phyloP scores from a whole-genome alignment of 30 jellyfish, hydroid and myxozoan genomes.

The Aurelia coerulea region DNA sequence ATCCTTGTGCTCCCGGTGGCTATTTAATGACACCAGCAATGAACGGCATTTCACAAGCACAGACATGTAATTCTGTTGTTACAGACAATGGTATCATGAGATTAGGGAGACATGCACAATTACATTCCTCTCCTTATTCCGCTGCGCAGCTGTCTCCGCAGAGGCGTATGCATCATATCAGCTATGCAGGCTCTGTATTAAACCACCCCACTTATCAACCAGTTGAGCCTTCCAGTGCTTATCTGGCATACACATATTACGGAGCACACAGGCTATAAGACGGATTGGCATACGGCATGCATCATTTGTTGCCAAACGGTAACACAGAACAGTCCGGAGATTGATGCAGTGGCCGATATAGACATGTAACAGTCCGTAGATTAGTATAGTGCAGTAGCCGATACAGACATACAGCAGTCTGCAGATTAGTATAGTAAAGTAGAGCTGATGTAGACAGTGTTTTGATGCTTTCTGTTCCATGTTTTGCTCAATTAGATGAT shows the following conservation, averaged over 20 bases:
- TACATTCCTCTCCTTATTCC: conserved; percentile 59
- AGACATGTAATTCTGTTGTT: conserved; percentile 48
- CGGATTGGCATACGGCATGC: not conserved
- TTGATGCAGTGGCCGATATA: too few species aligned
- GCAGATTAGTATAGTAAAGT: not conserved
- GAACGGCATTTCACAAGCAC: conserved; percentile 63
- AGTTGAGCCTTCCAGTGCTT: conserved; percentile 64
- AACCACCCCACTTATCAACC: conserved; percentile 54
- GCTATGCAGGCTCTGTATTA: conserved; percentile 68
- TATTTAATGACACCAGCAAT: conserved; percentile 63
- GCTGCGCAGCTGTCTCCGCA: conserved; percentile 76
- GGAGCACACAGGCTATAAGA: conserved; percentile 72
- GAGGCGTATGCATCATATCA: conserved; percentile 69
- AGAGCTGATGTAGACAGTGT: conserved; percentile 3
- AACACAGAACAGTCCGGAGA: too few species aligned
- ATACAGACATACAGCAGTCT: not conserved
- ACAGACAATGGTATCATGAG: conserved; percentile 38
- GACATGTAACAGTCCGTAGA: too few species aligned
- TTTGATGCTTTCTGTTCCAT: not conserved
- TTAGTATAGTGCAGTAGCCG: too few species aligned
- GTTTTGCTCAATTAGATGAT: not conserved
- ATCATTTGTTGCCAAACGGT: not conserved
- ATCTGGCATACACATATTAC: conserved; percentile 74
- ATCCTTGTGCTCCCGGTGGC: conserved; percentile 60
- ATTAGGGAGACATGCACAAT: conserved; percentile 60